Base-by-base conservation (phyloP, 2,888 invertebrate species). In the Gryllus longicercus region DNA sequence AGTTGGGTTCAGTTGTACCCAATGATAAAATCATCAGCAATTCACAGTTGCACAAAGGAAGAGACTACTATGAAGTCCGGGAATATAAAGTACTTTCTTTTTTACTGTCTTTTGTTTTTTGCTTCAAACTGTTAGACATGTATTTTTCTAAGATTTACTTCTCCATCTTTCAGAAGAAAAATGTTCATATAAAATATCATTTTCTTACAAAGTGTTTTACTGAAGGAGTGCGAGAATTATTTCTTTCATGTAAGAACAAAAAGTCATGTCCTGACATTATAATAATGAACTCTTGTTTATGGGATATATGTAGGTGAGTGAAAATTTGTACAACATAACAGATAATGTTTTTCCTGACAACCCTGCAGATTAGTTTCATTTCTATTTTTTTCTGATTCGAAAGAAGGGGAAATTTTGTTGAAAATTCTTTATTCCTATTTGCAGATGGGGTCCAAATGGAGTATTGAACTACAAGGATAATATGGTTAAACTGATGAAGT, bases 231-330 rank as follows among this genome's bases (percentile, higher is more conserved):
- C 85, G 87, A 81, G 84, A 85, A 4, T 85, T 87, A 11, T 83
- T 88, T 77, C 79, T 82, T 5, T 85, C 86, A 63, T 83, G 88
- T 21, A 82, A 83, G 77, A 76, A 84, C 4, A 84, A 85, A 2
- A 78, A 51, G 11, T 80, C 51, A 21, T 84, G 85, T 1, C 89
- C 89, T 4, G 88, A 89, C 85, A 85, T 89, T 1, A 84, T 89
- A n/a, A 84, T 89, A 14, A 87, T 89, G 85, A 88, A 88, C 83
- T 88, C 88, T 51, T 88, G 88, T 81, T 84, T 89, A 1, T 89
- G 89, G 89, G 89, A 89, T 82, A 82, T 86, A 11, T 83, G 83
- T 14, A 83, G 85, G 84, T 84, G 82, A 79, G 38, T 38, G 38
- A 38, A 38, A 38, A 38, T 38, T 5, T 8, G 38, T 4, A 38